Percentiles rank a stretch among this genome's conserved stretches.
Evolutionary conservation across 2,113 vertebrate species (phyloP).

Genomic region (Australoheros scitulus): DNA sequence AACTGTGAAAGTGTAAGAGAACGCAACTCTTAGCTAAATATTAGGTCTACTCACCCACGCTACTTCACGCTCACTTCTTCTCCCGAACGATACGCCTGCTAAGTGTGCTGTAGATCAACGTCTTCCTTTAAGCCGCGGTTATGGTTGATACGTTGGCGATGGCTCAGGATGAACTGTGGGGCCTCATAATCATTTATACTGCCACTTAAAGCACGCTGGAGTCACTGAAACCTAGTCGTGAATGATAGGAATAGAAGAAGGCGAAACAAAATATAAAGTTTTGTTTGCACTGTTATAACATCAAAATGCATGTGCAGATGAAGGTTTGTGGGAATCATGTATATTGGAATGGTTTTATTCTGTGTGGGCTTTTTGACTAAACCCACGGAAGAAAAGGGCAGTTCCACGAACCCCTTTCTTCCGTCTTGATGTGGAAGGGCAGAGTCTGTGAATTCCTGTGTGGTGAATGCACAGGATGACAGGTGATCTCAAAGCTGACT

Average conservation of each 20-base stretch:
- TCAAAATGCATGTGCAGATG: not conserved
- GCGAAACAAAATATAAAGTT: not conserved
- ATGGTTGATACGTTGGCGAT: not conserved
- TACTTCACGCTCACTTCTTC: not conserved
- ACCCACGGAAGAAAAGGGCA: not conserved
- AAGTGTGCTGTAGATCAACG: not conserved
- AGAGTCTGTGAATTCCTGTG: slow-evolving; percentile 33
- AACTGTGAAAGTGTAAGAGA: not conserved
- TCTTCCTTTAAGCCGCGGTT: not conserved
- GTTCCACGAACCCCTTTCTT: not conserved
- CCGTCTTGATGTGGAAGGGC: not conserved
- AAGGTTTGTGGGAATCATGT: not conserved
- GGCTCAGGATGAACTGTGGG: not conserved
- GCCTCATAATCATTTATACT: not conserved
- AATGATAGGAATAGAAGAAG: not conserved
- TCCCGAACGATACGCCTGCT: no score
- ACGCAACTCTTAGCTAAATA: not conserved
- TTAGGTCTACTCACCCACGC: not conserved
- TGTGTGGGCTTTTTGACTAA: not conserved
- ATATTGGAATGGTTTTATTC: not conserved
- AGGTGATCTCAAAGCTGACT: slow-evolving; percentile 48
- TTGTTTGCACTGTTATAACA: not conserved
- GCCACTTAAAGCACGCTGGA: not conserved
- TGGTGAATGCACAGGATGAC: slow-evolving; percentile 41
- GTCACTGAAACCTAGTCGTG: not conserved